Evolutionary conservation across 2,113 vertebrate genomes (phyloP).

Genomic region (Pseudopipra pipra): DNA sequence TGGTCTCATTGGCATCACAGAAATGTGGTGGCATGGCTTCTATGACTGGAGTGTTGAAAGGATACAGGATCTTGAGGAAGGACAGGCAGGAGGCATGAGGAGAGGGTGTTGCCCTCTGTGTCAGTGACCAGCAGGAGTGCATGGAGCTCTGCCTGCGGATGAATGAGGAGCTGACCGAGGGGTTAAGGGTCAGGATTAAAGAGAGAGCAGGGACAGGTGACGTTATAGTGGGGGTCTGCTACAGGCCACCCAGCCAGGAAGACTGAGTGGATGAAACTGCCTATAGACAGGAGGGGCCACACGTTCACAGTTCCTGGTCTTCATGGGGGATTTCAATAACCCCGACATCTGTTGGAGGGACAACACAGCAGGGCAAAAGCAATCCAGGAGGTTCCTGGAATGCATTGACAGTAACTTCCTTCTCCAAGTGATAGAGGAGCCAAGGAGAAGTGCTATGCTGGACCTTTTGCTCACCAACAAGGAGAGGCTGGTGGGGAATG

Average conservation of each 20-base stretch:
- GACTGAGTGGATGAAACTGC: neutral
- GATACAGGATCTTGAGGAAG: neutral
- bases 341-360: neutral
- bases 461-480: neutral
- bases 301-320: neutral
- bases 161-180: neutral
- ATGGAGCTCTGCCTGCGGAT: neutral
- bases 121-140: neutral
- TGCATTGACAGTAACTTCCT: neutral
- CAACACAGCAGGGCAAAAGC: neutral
- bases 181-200: neutral
- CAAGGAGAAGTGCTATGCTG: neutral
- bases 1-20: neutral
- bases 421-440: neutral
- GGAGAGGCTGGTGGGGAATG: neutral
- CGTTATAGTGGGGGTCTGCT: neutral
- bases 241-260: neutral
- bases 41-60: neutral
- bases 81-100: neutral
- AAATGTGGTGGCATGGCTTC: neutral
- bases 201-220: neutral
- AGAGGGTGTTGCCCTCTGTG: neutral
- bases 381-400: neutral
- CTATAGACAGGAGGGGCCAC: neutral
- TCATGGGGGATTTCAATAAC: neutral